These are phyloP conservation scores for Lycaena phlaeas DNA, from an alignment of 2,888 invertebrate species.

Conservation along the genomic window DNA sequence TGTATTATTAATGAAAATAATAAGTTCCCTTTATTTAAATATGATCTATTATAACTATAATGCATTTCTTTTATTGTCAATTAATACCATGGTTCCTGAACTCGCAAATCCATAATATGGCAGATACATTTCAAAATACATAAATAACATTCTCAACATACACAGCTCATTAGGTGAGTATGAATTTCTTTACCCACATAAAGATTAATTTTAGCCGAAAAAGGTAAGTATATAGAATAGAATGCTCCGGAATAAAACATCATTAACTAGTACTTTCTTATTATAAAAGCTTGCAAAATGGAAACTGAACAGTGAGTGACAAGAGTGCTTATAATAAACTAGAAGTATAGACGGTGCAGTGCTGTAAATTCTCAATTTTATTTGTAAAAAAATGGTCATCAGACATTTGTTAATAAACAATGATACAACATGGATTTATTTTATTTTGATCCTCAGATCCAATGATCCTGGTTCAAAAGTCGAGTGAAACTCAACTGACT, in stretches of 20 bases:
- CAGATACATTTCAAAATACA: no score
- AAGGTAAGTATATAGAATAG: constrained; percentile 22
- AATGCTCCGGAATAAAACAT: not conserved
- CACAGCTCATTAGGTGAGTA: constrained; percentile 36
- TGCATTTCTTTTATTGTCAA: no score
- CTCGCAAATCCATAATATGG: no score
- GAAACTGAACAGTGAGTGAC: constrained; percentile 54
- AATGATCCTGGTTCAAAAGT: constrained; percentile 47
- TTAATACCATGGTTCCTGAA: no score
- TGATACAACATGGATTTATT: constrained; percentile 30
- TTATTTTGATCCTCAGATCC: constrained; percentile 57
- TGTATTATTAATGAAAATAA: no score
- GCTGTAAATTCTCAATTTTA: constrained; percentile 33
- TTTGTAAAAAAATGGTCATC: constrained; percentile 35
- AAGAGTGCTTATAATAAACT: constrained; percentile 38
- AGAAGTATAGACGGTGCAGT: constrained; percentile 45
- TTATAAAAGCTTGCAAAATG: constrained; percentile 66
- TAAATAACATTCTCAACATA: constrained; percentile 28
- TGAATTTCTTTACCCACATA: constrained; percentile 17
- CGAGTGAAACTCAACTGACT: constrained; percentile 22
- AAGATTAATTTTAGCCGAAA: constrained; percentile 13
- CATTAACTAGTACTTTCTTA: constrained; percentile 44
- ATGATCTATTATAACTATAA: no score
- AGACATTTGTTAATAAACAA: constrained; percentile 47
- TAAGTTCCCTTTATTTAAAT: no score